phyloP scores from a whole-genome alignment of 2,888 invertebrate genomes.

The Rutpela maculata region DNA sequence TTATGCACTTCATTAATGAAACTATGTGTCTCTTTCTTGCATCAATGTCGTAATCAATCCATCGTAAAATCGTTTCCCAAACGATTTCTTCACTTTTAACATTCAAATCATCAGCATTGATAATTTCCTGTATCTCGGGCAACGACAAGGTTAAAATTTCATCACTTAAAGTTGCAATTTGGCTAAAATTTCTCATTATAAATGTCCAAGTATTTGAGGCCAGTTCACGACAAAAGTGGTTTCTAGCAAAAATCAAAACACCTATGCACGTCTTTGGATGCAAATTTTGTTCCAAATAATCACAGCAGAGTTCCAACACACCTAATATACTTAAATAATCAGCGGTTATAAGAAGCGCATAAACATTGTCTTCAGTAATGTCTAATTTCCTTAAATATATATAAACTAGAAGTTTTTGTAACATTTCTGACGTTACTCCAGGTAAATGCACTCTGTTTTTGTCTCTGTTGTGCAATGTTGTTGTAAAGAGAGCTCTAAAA shows the following conservation, averaged over 20 bases:
- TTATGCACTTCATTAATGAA: constrained; percentile 86
- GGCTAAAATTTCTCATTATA: constrained; percentile 84
- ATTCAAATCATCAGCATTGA: constrained; percentile 89
- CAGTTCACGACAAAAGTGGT: constrained; percentile 84
- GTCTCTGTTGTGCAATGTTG: constrained; percentile 83
- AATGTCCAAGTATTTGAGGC: constrained; percentile 77
- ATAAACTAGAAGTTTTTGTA: constrained; percentile 88
- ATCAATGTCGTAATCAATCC: constrained; percentile 89
- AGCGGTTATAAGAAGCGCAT: constrained; percentile 87
- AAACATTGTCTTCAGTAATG: constrained; percentile 86
- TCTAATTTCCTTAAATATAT: constrained; percentile 88
- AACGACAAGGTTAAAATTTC: constrained; percentile 85
- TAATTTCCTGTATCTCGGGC: constrained; percentile 84
- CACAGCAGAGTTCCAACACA: constrained; percentile 87
- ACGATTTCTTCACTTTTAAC: constrained; percentile 91
- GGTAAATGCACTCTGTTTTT: constrained; percentile 83
- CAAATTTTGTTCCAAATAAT: constrained; percentile 82
- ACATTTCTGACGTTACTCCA: constrained; percentile 85
- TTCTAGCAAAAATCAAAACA: constrained; percentile 88
- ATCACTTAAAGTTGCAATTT: constrained; percentile 83
- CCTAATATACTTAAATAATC: constrained; percentile 92
- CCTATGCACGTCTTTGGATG: constrained; percentile 88
- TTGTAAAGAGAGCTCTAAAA: constrained; percentile 87
- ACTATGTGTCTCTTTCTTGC: constrained; percentile 85
- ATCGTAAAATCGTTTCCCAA: constrained; percentile 90